Conservation (phyloP, 1,140 invertebrate species). For the Eriosoma lanigerum region DNA sequence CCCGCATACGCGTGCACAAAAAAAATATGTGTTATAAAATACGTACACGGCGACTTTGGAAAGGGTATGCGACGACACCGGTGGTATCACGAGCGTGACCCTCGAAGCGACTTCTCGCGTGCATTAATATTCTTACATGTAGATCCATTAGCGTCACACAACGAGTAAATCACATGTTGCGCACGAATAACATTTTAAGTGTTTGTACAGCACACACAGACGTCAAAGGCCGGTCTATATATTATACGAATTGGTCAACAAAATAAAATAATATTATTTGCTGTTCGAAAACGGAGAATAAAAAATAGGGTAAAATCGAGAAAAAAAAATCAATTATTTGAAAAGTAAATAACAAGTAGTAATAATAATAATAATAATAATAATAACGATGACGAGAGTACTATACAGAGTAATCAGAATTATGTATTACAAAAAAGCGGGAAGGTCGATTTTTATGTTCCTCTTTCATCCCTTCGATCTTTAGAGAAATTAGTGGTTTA, state of each 20-base stretch:
- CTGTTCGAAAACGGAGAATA: neutral
- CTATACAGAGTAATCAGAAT: no score
- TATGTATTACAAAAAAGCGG: no score
- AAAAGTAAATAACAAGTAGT: slow-evolving; percentile 2
- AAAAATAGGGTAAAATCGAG: neutral
- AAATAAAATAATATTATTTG: neutral
- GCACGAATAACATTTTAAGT: slow-evolving; percentile 28
- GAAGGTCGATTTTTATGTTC: no score
- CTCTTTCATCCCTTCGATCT: no score
- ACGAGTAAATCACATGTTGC: slow-evolving; percentile 54
- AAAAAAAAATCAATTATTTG: neutral
- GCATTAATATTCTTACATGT: slow-evolving; percentile 27
- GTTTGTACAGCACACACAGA: neutral
- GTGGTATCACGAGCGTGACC: slow-evolving; percentile 33
- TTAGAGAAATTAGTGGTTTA: no score
- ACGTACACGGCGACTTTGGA: slow-evolving; percentile 2
- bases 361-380: neutral
- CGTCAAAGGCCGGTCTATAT: neutral
- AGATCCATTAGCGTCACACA: slow-evolving; percentile 53
- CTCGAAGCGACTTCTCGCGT: slow-evolving; percentile 13
- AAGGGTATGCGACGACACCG: neutral
- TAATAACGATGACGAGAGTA: neutral
- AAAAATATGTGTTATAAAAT: slow-evolving; percentile 24
- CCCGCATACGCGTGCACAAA: slow-evolving; percentile 42
- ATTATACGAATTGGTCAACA: slow-evolving; percentile 4